Evolutionary conservation across 2,113 vertebrate species (phyloP).

Genomic region (Electrona antarctica): DNA sequence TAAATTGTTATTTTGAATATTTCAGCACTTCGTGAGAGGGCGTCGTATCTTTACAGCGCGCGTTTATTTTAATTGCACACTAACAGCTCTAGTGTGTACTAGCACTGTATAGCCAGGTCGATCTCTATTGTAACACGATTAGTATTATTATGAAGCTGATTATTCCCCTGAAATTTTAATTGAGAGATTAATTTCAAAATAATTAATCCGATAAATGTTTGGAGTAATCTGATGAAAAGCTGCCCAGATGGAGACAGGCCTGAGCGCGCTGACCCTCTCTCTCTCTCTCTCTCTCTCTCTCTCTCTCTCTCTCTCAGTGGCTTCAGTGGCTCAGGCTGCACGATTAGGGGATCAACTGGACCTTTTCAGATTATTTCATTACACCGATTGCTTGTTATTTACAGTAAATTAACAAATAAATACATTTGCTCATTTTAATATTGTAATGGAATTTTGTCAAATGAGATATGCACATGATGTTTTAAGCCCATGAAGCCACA

Average conservation of each 20-base stretch:
- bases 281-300: no score
- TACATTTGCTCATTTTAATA: no score
- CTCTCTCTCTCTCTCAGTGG: neutral
- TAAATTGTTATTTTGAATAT: slow-evolving; percentile 41
- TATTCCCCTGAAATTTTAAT: slow-evolving; percentile 39
- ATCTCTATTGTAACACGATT: neutral
- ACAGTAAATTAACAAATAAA: no score
- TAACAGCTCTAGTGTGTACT: neutral
- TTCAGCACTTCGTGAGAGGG: slow-evolving; percentile 13
- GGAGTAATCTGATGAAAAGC: slow-evolving; percentile 68
- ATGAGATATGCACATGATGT: no score
- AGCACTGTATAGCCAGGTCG: no score
- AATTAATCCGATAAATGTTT: slow-evolving; percentile 70
- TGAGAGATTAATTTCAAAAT: slow-evolving; percentile 56
- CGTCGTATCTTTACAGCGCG: neutral
- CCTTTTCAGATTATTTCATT: slow-evolving; percentile 68
- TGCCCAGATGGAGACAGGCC: slow-evolving; percentile 69
- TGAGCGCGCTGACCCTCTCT: slow-evolving; percentile 24
- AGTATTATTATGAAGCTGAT: slow-evolving; percentile 23
- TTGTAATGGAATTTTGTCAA: no score
- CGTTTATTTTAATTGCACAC: slow-evolving; percentile 6
- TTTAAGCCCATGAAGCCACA: no score
- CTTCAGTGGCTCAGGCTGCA: neutral
- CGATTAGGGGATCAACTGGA: slow-evolving; percentile 37
- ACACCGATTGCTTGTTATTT: slow-evolving; percentile 59